Conservation (phyloP, 1,140 invertebrate species). For the Harlomillsia oculata region DNA sequence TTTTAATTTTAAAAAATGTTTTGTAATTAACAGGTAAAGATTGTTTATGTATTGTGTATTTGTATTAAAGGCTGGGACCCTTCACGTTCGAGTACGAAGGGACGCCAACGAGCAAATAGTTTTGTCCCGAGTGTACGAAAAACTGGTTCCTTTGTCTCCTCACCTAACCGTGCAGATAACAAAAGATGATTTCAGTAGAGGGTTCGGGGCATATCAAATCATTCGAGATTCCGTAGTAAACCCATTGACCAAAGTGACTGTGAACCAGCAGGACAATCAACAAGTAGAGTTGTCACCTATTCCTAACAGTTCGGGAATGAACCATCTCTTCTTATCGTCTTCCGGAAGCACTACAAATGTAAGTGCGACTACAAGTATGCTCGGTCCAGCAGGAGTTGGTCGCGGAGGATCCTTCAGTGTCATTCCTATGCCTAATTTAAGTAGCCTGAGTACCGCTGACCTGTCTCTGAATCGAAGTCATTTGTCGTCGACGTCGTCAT, state of each 20-base stretch:
- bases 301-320: background rate
- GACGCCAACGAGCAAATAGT: slow-evolving; percentile 50
- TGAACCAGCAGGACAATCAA: background rate
- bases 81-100: slow-evolving; percentile 52
- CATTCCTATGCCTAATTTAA: background rate
- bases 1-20: slow-evolving; percentile 26
- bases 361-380: background rate
- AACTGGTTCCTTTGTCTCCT: slow-evolving; percentile 24
- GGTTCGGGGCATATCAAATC: slow-evolving; percentile 24
- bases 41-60: slow-evolving; percentile 25
- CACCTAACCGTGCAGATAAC: slow-evolving; percentile 34
- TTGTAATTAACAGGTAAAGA: background rate
- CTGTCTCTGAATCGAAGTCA: background rate
- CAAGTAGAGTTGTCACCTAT: slow-evolving; percentile 20
- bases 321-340: slow-evolving; percentile 5
- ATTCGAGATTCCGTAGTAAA: slow-evolving; percentile 10
- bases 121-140: slow-evolving; percentile 30
- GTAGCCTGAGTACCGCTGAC: background rate
- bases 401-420: background rate
- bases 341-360: slow-evolving; percentile 4
- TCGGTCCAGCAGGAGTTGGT: background rate
- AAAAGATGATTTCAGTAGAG: slow-evolving; percentile 30
- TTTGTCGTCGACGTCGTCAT: slow-evolving; percentile 10
- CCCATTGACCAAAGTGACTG: slow-evolving; percentile 4
- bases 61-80: slow-evolving; percentile 49